Percentiles rank a stretch among this genome's conserved stretches.
Conservation (phyloP, 2,888 invertebrate species). For the Cartodere bifasciata region DNA sequence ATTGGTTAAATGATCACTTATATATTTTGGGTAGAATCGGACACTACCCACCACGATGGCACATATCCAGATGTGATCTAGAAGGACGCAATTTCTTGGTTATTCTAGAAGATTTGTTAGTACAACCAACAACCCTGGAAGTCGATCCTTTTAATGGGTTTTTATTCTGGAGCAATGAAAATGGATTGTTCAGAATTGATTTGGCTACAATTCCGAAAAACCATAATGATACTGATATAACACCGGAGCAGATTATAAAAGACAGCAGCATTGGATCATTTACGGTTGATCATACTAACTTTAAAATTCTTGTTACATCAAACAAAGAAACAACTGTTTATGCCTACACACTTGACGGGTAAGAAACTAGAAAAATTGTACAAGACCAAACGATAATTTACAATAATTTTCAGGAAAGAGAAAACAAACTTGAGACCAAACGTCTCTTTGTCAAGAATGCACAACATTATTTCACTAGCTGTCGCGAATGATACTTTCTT, state of each 20-base stretch:
- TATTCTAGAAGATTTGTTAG: conserved; percentile 55
- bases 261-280: conserved; percentile 66
- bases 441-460: conserved; percentile 62
- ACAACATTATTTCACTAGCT: conserved; percentile 61
- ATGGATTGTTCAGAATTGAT: conserved; percentile 67
- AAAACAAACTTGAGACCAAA: conserved; percentile 58
- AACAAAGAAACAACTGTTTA: conserved; percentile 64
- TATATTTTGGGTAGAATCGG: conserved; percentile 66
- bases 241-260: conserved; percentile 50
- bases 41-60: conserved; percentile 42
- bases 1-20: conserved; percentile 79
- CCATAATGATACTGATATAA: conserved; percentile 56
- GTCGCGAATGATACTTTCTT: conserved; percentile 68
- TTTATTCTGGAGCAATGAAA: conserved; percentile 4
- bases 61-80: conserved; percentile 64
- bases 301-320: conserved; percentile 64
- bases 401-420: conserved; percentile 48
- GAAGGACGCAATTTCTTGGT: conserved; percentile 58
- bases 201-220: conserved; percentile 65
- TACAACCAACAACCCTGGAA: conserved; percentile 66
- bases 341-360: conserved; percentile 74
- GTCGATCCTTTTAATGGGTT: conserved; percentile 91
- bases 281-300: conserved; percentile 70
- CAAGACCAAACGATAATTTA: no score
- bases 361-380: no score